Evolutionary conservation across 2,113 vertebrate species (phyloP), one percentile per base, ranked within the genome.

Genomic region (Lophotis ruficrista): DNA sequence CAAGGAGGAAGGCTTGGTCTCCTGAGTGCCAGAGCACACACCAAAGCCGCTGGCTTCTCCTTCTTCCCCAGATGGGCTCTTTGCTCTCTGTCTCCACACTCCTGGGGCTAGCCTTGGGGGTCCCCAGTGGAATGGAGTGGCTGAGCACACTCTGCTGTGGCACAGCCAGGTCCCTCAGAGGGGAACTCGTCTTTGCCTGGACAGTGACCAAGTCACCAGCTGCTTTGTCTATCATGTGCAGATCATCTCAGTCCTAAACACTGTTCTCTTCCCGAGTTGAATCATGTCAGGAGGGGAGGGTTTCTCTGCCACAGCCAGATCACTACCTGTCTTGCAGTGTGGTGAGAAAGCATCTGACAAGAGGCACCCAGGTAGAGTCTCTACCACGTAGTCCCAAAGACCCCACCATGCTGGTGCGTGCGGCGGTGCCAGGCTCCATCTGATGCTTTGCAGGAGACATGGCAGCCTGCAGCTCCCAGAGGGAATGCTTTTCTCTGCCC

Each of bases 81-180:
- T 64, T 60, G 24, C 61, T 60, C 12, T 69, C 47, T 54, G 35
- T 57, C 62, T 27, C 37, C 45, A 12, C 21, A 15, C 1, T 68
- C 17, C 30, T 28, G 47, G 5, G 35, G 71, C n/a, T 8, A 37
- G 17, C 15, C 35, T 48, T 81, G 68, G 62, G 62, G 51, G 9
- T 70, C 8, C 17, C 12, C 5, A 0, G 0, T 15, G 30, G n/a
- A 48, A 35, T 22, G 14, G 31, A 68, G 37, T 8, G 4, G 37
- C 30, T 62, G 13, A 41, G 18, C 30, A 58, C 0, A 0, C n/a
- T 38, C 37, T 53, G 6, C 27, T 64, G 23, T 64, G 58, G 48
- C 48, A 45, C 75, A 72, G 15, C 9, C 1, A 10, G 14, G 22
- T 51, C 20, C 25, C 30, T 37, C 24, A n/a, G 16, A 45, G n/a